Evolutionary conservation across 1,140 invertebrate species (phyloP).

Genomic region (Scaptomyza montana): DNA sequence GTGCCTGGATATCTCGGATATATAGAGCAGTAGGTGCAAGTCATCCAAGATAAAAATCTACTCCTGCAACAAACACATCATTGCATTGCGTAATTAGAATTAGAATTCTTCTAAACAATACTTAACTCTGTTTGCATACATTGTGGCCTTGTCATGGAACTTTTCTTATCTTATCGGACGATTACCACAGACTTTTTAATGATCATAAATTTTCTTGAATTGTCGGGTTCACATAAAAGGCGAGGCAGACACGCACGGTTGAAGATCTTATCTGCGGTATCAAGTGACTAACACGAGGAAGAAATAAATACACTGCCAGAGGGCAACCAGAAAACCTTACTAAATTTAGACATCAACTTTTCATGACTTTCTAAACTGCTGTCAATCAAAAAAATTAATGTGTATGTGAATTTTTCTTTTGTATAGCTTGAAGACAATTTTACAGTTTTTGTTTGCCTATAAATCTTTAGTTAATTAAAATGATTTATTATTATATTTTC

Average conservation of each 20-base stretch:
- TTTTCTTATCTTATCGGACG: conserved; percentile 57
- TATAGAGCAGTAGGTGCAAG: neutral
- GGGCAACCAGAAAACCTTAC: neutral
- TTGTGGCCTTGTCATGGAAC: conserved; percentile 10
- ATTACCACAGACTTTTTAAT: neutral
- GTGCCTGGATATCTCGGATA: neutral
- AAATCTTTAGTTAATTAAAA: too few species aligned
- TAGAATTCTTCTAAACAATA: neutral
- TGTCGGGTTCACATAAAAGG: conserved; percentile 43
- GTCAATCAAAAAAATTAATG: conserved; percentile 6
- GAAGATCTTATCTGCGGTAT: conserved; percentile 42
- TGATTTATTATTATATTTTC: too few species aligned
- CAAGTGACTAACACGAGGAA: conserved; percentile 4
- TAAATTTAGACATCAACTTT: neutral
- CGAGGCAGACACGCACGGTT: neutral
- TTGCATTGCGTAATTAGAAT: conserved; percentile 1
- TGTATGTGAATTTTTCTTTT: neutral
- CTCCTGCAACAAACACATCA: neutral
- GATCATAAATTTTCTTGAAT: conserved; percentile 48
- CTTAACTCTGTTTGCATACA: neutral
- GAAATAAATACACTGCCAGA: neutral
- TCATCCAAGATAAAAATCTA: conserved; percentile 1
- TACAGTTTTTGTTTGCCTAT: too few species aligned
- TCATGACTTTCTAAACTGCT: neutral
- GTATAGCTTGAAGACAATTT: too few species aligned